phyloP scores from a whole-genome alignment of 2,797 vertebrate genomes.

The Decapterus maruadsi region DNA sequence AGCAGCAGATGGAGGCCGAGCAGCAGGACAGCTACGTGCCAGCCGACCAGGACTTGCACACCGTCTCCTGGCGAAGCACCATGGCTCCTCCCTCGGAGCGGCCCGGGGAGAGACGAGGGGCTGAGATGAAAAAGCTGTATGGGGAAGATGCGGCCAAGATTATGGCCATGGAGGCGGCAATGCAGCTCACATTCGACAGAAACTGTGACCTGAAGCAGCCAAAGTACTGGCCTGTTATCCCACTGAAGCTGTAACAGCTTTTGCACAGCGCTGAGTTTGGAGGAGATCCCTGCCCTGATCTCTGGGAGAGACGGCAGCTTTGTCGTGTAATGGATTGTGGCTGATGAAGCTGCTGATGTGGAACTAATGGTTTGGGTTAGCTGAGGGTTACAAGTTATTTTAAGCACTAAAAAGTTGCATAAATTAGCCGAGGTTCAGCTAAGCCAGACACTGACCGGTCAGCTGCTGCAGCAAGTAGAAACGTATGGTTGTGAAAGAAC shows the following conservation, averaged over 20 bases:
- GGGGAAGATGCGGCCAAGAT: slow-evolving; percentile 90
- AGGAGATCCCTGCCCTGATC: slow-evolving; percentile 6
- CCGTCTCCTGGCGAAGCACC: slow-evolving; percentile 71
- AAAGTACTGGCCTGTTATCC: slow-evolving; percentile 97
- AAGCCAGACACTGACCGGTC: slow-evolving; percentile 15
- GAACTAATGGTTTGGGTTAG: slow-evolving; percentile 22
- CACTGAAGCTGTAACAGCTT: slow-evolving; percentile 87
- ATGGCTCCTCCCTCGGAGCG: slow-evolving; percentile 86
- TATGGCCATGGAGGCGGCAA: slow-evolving; percentile 92
- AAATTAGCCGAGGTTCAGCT: slow-evolving; percentile 34
- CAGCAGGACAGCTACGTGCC: slow-evolving; percentile 83
- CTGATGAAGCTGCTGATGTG: slow-evolving; percentile 12
- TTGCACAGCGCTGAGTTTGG: not conserved
- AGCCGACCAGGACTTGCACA: slow-evolving; percentile 90
- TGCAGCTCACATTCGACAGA: slow-evolving; percentile 88
- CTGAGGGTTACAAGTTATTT: slow-evolving; percentile 28
- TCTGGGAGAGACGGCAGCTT: not conserved
- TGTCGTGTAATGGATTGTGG: slow-evolving; percentile 1
- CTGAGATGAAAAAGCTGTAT: slow-evolving; percentile 93
- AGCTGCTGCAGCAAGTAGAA: slow-evolving; percentile 23
- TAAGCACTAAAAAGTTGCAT: slow-evolving; percentile 22
- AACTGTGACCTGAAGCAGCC: slow-evolving; percentile 94
- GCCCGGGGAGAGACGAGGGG: slow-evolving; percentile 89
- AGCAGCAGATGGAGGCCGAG: slow-evolving; percentile 92
- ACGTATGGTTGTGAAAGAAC: not conserved